These are phyloP conservation scores for Thymelicus acteon DNA, from an alignment of 2,888 invertebrate species.

Conservation along the genomic window DNA sequence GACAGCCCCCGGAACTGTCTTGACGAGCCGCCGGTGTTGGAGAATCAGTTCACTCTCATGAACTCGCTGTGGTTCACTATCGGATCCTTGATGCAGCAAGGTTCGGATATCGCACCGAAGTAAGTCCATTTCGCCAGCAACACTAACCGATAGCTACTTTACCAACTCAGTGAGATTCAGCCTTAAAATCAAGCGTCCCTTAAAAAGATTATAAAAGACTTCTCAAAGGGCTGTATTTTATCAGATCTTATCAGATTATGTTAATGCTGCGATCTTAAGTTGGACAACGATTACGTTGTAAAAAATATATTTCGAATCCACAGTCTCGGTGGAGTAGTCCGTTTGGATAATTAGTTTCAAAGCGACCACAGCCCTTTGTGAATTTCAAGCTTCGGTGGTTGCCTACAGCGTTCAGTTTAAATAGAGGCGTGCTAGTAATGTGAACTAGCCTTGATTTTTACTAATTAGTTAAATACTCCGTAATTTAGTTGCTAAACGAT, in stretches of 20 bases:
- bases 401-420: constrained; percentile 69
- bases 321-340: constrained; percentile 68
- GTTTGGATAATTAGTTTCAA: constrained; percentile 80
- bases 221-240: constrained; percentile 35
- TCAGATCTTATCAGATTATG: constrained; percentile 16
- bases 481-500: constrained; percentile 71
- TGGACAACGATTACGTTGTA: constrained; percentile 44
- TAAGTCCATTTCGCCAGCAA: constrained; percentile 82
- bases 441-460: constrained; percentile 65
- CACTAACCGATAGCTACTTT: constrained; percentile 57
- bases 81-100: constrained; percentile 96
- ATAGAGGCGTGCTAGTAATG: constrained; percentile 72
- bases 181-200: constrained; percentile 17
- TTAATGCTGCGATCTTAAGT: constrained; percentile 17
- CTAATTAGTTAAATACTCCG: constrained; percentile 67
- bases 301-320: constrained; percentile 74
- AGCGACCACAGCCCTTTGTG: constrained; percentile 80
- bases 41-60: constrained; percentile 95
- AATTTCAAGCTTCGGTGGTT: constrained; percentile 77
- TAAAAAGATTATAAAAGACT: constrained; percentile 20
- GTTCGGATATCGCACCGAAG: constrained; percentile 96
- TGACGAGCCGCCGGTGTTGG: constrained; percentile 93
- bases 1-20: constrained; percentile 94
- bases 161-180: constrained; percentile 11
- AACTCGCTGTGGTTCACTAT: constrained; percentile 98